phyloP scores from a whole-genome alignment of 2,797 vertebrate species.

The Diceros bicornis region DNA sequence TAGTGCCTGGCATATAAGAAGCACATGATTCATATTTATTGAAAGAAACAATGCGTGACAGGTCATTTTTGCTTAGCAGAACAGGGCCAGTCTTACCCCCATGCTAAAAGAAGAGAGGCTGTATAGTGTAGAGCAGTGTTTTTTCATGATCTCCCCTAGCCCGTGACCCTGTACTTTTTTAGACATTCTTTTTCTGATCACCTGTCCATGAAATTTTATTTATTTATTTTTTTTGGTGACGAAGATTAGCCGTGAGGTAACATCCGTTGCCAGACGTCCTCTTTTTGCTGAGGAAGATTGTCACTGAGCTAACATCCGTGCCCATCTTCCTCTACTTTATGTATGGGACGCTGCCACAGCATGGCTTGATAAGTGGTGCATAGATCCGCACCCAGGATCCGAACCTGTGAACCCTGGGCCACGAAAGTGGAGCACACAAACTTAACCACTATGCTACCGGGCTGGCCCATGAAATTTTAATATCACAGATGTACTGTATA shows the following conservation, averaged over 20 bases:
- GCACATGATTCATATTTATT: not conserved
- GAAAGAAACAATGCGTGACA: not conserved
- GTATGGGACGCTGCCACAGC: no score
- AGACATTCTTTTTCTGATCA: not conserved
- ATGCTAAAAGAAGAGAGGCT: not conserved
- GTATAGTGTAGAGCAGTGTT: not conserved
- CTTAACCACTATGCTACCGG: no score
- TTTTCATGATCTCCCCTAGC: not conserved
- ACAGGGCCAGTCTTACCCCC: not conserved
- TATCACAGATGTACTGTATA: not conserved
- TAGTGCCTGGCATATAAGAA: not conserved
- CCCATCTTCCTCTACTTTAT: no score
- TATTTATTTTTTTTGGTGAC: no score
- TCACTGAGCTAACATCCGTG: no score
- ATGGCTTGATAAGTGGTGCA: no score
- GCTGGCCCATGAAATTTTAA: not conserved
- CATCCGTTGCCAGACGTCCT: no score
- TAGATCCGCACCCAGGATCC: no score
- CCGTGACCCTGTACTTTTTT: not conserved
- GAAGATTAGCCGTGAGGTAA: no score
- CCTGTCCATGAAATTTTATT: constrained; percentile 7
- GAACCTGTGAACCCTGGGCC: no score
- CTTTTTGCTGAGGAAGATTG: no score
- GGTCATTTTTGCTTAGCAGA: constrained; percentile 34
- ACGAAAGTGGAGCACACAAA: no score